phyloP scores from a whole-genome alignment of 2,113 vertebrate species.

The Barnardius zonarius region DNA sequence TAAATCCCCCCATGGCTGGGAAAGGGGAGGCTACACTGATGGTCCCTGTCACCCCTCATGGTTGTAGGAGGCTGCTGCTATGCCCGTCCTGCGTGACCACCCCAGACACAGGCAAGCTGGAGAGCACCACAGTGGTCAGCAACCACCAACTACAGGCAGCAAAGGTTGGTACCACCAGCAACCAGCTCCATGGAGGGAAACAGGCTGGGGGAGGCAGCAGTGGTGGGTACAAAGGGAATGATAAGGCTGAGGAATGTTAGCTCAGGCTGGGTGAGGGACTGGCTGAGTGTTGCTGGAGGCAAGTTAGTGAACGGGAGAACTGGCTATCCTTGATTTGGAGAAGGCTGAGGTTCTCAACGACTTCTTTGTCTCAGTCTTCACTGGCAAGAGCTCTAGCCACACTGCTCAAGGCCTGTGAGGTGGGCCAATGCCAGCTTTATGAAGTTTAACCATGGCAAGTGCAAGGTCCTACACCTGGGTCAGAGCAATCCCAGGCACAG shows the following conservation, averaged over 20 bases:
- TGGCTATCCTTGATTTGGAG: neutral
- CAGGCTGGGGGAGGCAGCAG: accelerated
- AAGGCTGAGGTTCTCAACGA: neutral
- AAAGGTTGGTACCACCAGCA: constrained; percentile 16
- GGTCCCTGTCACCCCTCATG: accelerated
- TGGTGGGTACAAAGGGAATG: accelerated
- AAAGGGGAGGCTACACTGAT: accelerated
- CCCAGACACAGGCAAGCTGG: neutral
- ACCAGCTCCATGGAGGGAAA: accelerated
- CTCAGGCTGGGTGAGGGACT: accelerated
- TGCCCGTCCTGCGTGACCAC: neutral
- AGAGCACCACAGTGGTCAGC: accelerated
- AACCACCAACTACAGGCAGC: neutral
- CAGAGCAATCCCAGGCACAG: neutral
- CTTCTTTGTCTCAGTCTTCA: neutral
- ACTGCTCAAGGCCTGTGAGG: neutral
- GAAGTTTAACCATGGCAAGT: neutral
- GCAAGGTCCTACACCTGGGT: neutral
- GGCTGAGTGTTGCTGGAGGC: accelerated
- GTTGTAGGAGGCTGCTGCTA: neutral
- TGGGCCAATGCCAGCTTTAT: neutral
- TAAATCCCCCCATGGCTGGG: accelerated
- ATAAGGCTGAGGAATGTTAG: accelerated
- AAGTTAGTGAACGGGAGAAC: neutral
- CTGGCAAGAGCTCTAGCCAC: neutral